Percentiles rank a stretch among this genome's conserved stretches.
Evolutionary conservation across 2,113 vertebrate genomes (phyloP).

Genomic region (Phaethon lepturus): DNA sequence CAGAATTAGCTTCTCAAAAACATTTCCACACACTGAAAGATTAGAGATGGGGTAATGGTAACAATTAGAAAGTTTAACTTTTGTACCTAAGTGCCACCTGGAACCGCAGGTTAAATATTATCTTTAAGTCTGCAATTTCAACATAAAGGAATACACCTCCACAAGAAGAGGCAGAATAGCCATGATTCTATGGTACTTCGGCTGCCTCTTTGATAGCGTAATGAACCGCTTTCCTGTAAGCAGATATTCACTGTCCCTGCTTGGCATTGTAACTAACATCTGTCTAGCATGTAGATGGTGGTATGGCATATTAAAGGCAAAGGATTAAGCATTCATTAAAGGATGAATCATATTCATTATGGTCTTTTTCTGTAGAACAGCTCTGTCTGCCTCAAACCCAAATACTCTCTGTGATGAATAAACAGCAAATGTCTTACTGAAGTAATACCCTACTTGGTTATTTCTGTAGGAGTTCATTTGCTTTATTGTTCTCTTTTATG

Average conservation of each 20-base stretch:
- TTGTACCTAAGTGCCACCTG: not conserved
- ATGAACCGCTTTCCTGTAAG: not conserved
- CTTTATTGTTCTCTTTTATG: slow-evolving; percentile 5
- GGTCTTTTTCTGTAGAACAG: not conserved
- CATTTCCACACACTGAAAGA: not conserved
- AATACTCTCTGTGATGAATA: slow-evolving; percentile 20
- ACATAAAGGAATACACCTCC: not conserved
- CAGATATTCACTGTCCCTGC: not conserved
- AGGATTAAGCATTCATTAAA: slow-evolving; percentile 43
- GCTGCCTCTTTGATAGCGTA: not conserved
- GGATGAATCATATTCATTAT: slow-evolving; percentile 52
- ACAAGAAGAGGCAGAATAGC: not conserved
- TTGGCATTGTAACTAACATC: slow-evolving; percentile 22
- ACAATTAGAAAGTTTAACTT: not conserved
- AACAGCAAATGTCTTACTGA: slow-evolving; percentile 6
- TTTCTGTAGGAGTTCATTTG: not conserved
- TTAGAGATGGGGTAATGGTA: not conserved
- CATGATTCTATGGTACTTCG: not conserved
- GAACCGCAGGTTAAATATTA: not conserved
- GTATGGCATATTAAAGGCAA: not conserved
- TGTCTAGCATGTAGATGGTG: not conserved
- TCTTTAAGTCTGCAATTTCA: not conserved
- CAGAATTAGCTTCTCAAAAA: not conserved
- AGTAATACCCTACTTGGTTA: not conserved
- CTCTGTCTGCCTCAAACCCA: slow-evolving; percentile 4